Conservation (phyloP, 2,797 vertebrate species). For the Sparidentex hasta region DNA sequence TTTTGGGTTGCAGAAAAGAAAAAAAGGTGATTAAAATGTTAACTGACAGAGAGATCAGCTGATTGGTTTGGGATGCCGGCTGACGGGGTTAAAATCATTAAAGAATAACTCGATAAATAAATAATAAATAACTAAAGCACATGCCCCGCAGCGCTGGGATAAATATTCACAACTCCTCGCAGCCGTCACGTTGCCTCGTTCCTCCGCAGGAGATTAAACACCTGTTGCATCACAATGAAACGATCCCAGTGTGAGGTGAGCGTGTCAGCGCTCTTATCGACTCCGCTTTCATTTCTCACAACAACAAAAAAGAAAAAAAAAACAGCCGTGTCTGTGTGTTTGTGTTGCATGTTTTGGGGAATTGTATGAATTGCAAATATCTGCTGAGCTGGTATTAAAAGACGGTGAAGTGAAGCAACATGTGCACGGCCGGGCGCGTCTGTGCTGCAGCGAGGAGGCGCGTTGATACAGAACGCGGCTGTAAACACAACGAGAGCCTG, state of each 20-base stretch:
- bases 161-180: background rate
- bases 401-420: slow-evolving; percentile 40
- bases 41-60: background rate
- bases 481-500: slow-evolving; percentile 31
- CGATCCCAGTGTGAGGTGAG: slow-evolving; percentile 2
- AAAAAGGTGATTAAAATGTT: background rate
- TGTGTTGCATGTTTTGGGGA: slow-evolving; percentile 11
- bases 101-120: background rate
- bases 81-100: background rate
- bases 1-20: too few relatives aligned
- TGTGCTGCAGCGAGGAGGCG: slow-evolving; percentile 38
- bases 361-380: slow-evolving; percentile 53
- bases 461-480: slow-evolving; percentile 30
- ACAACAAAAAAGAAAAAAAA: slow-evolving; percentile 13
- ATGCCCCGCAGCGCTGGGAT: background rate
- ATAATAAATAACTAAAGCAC: background rate
- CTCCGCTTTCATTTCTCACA: slow-evolving; percentile 12
- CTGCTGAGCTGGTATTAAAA: slow-evolving; percentile 22
- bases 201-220: slow-evolving; percentile 32
- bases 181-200: background rate
- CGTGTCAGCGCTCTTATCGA: background rate
- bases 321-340: slow-evolving; percentile 19
- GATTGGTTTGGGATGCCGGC: background rate
- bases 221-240: slow-evolving; percentile 40
- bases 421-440: slow-evolving; percentile 12